These are phyloP conservation scores for Cuniculus paca DNA, from an alignment of 2,797 vertebrate genomes.

Conservation along the genomic window DNA sequence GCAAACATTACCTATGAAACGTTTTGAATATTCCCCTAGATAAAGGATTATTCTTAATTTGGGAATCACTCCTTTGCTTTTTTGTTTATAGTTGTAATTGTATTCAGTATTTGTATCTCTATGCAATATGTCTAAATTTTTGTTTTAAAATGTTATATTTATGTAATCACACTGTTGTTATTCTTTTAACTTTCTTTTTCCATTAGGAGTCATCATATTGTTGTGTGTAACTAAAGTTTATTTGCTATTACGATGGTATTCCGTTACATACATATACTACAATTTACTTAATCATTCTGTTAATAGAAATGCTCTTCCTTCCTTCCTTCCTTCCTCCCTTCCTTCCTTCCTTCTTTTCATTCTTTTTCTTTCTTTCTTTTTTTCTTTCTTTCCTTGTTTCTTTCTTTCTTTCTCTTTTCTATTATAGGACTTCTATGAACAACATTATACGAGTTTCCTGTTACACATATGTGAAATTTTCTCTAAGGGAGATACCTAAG, in stretches of 20 bases:
- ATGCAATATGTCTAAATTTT: neutral
- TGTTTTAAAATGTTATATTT: neutral
- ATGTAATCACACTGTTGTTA: neutral
- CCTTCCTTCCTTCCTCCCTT: too few species aligned
- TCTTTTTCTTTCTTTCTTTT: neutral
- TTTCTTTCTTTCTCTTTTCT: neutral
- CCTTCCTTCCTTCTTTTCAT: neutral
- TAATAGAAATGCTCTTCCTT: neutral
- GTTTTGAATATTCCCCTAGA: neutral
- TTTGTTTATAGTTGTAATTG: slow-evolving; percentile 1
- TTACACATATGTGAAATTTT: neutral
- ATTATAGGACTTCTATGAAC: neutral
- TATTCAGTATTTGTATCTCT: neutral
- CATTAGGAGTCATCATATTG: neutral
- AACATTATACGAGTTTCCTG: neutral
- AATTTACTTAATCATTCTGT: neutral
- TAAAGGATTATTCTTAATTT: slow-evolving; percentile 19
- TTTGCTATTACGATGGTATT: neutral
- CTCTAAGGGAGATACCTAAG: neutral
- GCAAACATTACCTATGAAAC: neutral
- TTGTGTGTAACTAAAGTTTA: neutral
- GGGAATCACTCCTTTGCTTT: neutral
- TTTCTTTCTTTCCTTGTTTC: neutral
- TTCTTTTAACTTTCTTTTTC: neutral
- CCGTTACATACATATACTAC: neutral